phyloP scores from a whole-genome alignment of 1,140 invertebrate species.

The Argopecten irradians region DNA sequence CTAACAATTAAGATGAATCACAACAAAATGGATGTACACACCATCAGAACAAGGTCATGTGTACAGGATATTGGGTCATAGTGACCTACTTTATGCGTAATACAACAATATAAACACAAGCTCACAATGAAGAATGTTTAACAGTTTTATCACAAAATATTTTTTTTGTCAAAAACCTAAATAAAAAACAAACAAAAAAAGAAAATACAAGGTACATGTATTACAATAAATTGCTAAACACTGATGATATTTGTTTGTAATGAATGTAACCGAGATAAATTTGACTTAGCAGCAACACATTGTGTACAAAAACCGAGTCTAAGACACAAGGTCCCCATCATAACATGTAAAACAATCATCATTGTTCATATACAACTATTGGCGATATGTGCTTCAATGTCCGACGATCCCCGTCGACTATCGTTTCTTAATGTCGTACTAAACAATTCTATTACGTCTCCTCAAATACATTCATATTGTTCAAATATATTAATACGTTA shows the following conservation, averaged over 20 bases:
- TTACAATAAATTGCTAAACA: background rate
- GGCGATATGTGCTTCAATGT: conserved; percentile 1
- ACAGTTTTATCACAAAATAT: conserved; percentile 12
- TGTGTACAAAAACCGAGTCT: background rate
- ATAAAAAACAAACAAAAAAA: background rate
- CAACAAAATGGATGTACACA: background rate
- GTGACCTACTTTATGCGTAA: background rate
- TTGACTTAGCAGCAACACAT: background rate
- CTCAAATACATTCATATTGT: background rate
- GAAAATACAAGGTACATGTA: background rate
- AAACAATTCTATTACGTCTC: background rate
- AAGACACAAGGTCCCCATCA: background rate
- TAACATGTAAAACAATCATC: background rate
- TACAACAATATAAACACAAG: background rate
- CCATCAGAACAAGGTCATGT: background rate
- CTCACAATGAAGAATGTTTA: conserved; percentile 17
- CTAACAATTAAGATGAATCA: background rate
- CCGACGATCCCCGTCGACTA: background rate
- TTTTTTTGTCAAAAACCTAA: background rate
- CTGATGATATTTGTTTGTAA: background rate
- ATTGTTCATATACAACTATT: background rate
- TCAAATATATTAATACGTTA: background rate
- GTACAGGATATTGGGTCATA: background rate
- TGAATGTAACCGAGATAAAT: background rate
- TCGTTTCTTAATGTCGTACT: background rate